Percentiles rank a stretch among this genome's conserved stretches.
These are phyloP conservation scores for Hirtodrosophila trivittata DNA, from an alignment of 2,888 invertebrate genomes.

Conservation along the genomic window DNA sequence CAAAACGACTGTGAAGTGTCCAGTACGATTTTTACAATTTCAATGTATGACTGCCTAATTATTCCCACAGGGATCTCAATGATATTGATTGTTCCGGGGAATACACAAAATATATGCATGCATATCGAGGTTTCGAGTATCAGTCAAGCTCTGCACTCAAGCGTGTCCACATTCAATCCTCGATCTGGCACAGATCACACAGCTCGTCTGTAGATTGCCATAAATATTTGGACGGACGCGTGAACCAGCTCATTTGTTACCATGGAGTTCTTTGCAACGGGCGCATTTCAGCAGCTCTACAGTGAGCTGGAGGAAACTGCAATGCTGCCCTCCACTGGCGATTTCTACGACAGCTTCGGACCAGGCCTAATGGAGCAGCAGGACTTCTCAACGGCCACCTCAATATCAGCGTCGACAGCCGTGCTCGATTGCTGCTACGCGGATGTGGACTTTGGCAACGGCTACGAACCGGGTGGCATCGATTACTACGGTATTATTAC, in stretches of 20 bases:
- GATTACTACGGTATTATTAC: constrained; percentile 71
- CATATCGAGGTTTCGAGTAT: constrained; percentile 18
- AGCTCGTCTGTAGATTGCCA: too few relatives aligned
- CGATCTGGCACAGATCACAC: too few relatives aligned
- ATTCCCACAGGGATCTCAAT: constrained; percentile 61
- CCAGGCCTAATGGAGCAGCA: too few relatives aligned
- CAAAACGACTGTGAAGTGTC: constrained; percentile 36
- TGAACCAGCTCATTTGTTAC: constrained; percentile 45
- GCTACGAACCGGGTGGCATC: constrained; percentile 35
- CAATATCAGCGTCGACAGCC: too few relatives aligned
- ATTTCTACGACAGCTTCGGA: too few relatives aligned
- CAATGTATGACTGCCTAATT: constrained; percentile 47
- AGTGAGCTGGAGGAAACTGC: constrained; percentile 77
- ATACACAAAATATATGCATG: constrained; percentile 11
- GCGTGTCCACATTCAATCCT: constrained; percentile 21
- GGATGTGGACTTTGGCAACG: constrained; percentile 46
- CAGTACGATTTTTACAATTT: constrained; percentile 31
- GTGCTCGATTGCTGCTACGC: constrained; percentile 52
- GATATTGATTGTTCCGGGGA: constrained; percentile 11
- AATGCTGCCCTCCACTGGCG: constrained; percentile 1
- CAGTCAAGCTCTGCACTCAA: constrained; percentile 39
- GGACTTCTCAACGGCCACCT: too few relatives aligned
- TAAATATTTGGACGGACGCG: constrained; percentile 70
- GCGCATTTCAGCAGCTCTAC: constrained; percentile 83
- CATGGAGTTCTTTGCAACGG: constrained; percentile 84